Base-by-base conservation (phyloP, 1,140 invertebrate genomes). In the Hyles euphorbiae region DNA sequence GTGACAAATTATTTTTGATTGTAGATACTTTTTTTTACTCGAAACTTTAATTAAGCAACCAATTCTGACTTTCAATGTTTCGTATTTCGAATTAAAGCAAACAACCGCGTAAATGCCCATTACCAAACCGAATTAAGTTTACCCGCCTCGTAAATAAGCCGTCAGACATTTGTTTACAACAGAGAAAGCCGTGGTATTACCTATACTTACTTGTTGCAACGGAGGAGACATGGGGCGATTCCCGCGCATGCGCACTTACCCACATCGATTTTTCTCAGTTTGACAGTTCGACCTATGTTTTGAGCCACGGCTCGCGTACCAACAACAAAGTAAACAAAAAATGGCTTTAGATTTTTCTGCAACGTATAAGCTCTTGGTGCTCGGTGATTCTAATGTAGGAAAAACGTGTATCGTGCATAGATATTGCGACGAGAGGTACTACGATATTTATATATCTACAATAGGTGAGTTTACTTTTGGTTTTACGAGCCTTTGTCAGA, bases 331-430 rank as follows among this genome's bases (percentile, higher is more conserved):
- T 88, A 87, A 87, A 88, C 83, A 86, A 81, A 76, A 83, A 84
- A 95, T 96, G 94, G 94, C 94, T 90, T 90, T 95, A 71, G 94
- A 96, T 81, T 95, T 95, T 83, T 93, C 94, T 72, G 94, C 94
- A 55, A 96, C 94, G 55, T 96, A 96, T 84, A 96, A 96, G 90
- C 92, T 97, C 53, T 88, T 97, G 59, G 94, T 97, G 72, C 90
- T 97, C 64, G 96, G 96, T 53, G 96, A 97, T 90, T 96, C 95
- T 3, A 97, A 97, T 89, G 96, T 97, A 54, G 96, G 96, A 8
- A 97, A 97, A 91, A 97, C 96, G 34, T 97, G 96, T 87, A 94
- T 97, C 66, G 95, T 97, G 53, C 96, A 97, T 87, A 92, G 95
- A 83, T 97, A 96, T 82, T 96, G 96, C 78, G 95, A 96, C 79